Base-by-base conservation (phyloP, 2,113 vertebrate species). In the Oncorhynchus kisutch region DNA sequence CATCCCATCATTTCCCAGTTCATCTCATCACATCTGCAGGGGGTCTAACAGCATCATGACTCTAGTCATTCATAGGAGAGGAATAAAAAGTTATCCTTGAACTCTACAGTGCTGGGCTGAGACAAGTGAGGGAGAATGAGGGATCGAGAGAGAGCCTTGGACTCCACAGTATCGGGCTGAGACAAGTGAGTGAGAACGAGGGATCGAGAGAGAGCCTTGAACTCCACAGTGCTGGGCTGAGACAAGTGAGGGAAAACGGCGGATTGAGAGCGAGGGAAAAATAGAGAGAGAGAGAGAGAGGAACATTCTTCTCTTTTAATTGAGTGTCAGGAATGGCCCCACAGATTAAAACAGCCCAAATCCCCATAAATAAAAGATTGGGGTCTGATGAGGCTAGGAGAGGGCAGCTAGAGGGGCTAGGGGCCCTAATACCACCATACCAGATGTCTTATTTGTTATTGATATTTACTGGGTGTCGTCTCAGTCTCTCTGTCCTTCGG, bases 391-490 rank as follows among this genome's bases (percentile, higher is more conserved):
- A n/a, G 59, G 20, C 5, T 54, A 74, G 66, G n/a, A 51, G 71
- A 22, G 71, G 45, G 54, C 66, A 76, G 78, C 8, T 45, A 11
- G 79, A 73, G 75, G 39, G 65, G 39, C 72, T 62, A 22, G 73
- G 69, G 48, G 71, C 60, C 81, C 79, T 88, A 87, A 87, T 84
- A 73, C 51, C 51, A 18, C 51, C 51, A 18, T 5, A 45, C 84
- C 75, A 12, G 70, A 78, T 88, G 81, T 83, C 79, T 81, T 92
- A 93, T 93, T 93, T 93, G 85, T 93, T 94, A 93, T 94, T 94
- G 92, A 92, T 94, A 93, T 94, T 94, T 94, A 93, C 91, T 82
- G 88, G 77, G 81, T 81, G 86, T 85, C 90, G 80, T 76, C 76
- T 78, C 77, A 72, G 82, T 81, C 78, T 73, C 68, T 11, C 18